Percentiles rank a stretch among this genome's conserved stretches.
Evolutionary conservation across 2,888 invertebrate genomes (phyloP).

Genomic region (Nomada flava): DNA sequence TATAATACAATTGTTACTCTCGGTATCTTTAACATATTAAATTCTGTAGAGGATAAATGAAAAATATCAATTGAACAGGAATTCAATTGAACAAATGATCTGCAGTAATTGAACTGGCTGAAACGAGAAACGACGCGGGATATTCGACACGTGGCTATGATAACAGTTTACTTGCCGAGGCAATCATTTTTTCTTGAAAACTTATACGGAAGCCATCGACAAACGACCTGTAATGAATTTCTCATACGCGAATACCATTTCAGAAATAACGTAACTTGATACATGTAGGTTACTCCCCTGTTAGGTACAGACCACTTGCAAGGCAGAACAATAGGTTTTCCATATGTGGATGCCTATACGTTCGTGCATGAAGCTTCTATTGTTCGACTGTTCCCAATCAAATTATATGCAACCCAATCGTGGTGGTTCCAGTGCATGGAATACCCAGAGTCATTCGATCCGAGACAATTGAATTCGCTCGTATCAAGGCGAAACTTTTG

Average conservation of each 20-base stretch:
- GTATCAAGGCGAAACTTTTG: background rate
- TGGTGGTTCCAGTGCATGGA: slow-evolving; percentile 46
- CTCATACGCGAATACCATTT: slow-evolving; percentile 46
- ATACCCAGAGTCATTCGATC: slow-evolving; percentile 31
- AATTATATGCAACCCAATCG: slow-evolving; percentile 69
- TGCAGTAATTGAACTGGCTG: no score
- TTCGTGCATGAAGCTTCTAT: slow-evolving; percentile 26
- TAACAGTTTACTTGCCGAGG: slow-evolving; percentile 1
- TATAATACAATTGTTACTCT: no score
- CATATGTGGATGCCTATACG: background rate
- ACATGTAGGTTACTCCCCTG: slow-evolving; percentile 27
- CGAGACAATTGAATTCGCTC: slow-evolving; percentile 30
- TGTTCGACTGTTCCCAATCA: slow-evolving; percentile 62
- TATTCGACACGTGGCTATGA: background rate
- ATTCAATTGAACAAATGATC: no score
- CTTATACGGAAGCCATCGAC: slow-evolving; percentile 25
- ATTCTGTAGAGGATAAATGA: no score
- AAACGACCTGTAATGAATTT: slow-evolving; percentile 42
- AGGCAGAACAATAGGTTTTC: slow-evolving; percentile 13
- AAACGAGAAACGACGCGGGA: no score
- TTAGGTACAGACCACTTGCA: background rate
- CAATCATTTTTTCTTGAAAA: background rate
- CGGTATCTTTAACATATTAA: no score
- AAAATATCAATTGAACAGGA: no score
- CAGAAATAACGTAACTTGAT: slow-evolving; percentile 47